phyloP scores from a whole-genome alignment of 1,140 invertebrate genomes.

The Drosophila insularis region DNA sequence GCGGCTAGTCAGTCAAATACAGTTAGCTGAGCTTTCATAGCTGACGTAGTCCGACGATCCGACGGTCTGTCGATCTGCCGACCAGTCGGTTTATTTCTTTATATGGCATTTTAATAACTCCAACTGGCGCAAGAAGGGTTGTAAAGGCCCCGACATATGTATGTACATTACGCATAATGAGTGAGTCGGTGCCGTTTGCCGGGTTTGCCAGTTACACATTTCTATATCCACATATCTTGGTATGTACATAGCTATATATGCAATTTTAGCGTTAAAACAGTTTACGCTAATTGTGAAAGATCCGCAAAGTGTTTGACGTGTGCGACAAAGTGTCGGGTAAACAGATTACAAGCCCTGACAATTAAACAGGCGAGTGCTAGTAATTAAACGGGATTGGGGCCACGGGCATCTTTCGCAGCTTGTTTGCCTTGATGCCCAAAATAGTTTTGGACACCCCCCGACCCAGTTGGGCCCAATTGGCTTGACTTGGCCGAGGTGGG shows the following conservation, averaged over 20 bases:
- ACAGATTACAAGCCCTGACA: constrained; percentile 72
- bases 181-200: not conserved
- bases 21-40: constrained; percentile 35
- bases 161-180: constrained; percentile 16
- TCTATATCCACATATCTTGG: constrained; percentile 36
- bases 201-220: constrained; percentile 30
- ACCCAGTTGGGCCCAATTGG: too few relatives aligned
- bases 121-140: constrained; percentile 53
- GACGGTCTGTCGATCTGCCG: constrained; percentile 3
- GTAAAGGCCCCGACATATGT: constrained; percentile 46
- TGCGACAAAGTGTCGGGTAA: constrained; percentile 42
- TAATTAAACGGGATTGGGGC: constrained; percentile 64
- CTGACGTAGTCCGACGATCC: constrained; percentile 12
- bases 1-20: constrained; percentile 8
- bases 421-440: constrained; percentile 12
- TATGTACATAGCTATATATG: not conserved
- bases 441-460: too few relatives aligned
- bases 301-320: constrained; percentile 52
- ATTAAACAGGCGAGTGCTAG: constrained; percentile 50
- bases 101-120: constrained; percentile 76
- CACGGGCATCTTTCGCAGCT: constrained; percentile 49
- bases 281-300: constrained; percentile 79
- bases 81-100: constrained; percentile 50
- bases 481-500: too few relatives aligned
- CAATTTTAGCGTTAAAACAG: constrained; percentile 72